Percentiles rank a stretch among this genome's conserved stretches.
These are phyloP conservation scores for Therioaphis trifolii DNA, from an alignment of 2,888 invertebrate genomes.

Conservation along the genomic window DNA sequence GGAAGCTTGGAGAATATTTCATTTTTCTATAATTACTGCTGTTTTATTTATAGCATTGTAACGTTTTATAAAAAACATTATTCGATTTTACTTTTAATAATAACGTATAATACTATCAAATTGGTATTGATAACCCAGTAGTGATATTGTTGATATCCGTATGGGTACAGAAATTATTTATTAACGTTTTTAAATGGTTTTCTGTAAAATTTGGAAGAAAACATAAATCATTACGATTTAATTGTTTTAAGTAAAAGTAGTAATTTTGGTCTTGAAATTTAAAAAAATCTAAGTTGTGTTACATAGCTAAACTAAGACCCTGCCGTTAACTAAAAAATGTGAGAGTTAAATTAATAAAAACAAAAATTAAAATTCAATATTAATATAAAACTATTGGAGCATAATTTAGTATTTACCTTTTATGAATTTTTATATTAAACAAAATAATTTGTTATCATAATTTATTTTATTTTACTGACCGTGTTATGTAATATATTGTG, in stretches of 20 bases:
- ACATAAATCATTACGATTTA: no score
- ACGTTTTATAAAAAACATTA: background rate
- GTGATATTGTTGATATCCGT: background rate
- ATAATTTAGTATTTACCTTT: no score
- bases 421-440: background rate
- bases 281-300: no score
- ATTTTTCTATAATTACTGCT: background rate
- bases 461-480: background rate
- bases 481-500: background rate
- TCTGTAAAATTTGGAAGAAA: no score
- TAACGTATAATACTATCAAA: background rate
- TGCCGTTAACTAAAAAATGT: no score
- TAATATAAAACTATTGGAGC: background rate
- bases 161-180: background rate
- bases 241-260: no score
- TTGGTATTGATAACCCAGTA: background rate
- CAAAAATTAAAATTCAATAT: background rate
- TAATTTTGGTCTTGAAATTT: no score
- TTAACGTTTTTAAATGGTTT: no score
- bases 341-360: background rate
- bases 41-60: background rate
- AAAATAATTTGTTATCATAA: background rate
- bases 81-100: background rate
- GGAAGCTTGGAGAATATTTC: slow-evolving; percentile 13
- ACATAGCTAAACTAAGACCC: no score